Percentiles rank a stretch among this genome's conserved stretches.
These are phyloP conservation scores for Neodiprion fabricii DNA, from an alignment of 1,140 invertebrate species.

Conservation along the genomic window DNA sequence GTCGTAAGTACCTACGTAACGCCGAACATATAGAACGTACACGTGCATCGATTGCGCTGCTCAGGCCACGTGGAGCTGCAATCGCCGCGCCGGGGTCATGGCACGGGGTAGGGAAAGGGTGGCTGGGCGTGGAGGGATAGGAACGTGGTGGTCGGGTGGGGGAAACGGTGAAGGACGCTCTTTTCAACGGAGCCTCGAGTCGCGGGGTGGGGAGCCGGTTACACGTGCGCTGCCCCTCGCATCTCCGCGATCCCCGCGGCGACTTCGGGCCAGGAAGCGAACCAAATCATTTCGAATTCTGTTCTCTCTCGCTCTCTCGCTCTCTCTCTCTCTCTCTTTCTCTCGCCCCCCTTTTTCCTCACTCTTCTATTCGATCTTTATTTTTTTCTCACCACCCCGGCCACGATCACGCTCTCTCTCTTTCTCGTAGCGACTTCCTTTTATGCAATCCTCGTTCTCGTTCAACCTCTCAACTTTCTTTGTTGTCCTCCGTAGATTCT, in stretches of 20 bases:
- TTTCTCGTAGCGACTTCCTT: background rate
- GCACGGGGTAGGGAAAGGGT: background rate
- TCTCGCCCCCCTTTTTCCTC: background rate
- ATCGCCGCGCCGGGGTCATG: background rate
- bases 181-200: background rate
- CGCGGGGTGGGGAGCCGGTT: background rate
- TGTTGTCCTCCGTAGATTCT: no score
- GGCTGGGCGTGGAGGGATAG: background rate
- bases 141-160: background rate
- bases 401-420: background rate
- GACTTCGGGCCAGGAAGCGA: background rate
- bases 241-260: background rate
- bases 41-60: conserved; percentile 6
- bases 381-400: background rate
- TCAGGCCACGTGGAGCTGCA: conserved; percentile 4
- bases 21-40: background rate
- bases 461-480: no score
- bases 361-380: background rate
- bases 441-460: no score
- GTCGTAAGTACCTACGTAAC: no score
- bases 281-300: background rate
- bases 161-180: background rate
- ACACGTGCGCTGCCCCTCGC: background rate
- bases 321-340: background rate
- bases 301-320: background rate